A percentile compares a stretch with the other conserved stretches of the same genome.
Evolutionary conservation across 2,113 vertebrate genomes (phyloP).

Genomic region (Aviceda subcristata): DNA sequence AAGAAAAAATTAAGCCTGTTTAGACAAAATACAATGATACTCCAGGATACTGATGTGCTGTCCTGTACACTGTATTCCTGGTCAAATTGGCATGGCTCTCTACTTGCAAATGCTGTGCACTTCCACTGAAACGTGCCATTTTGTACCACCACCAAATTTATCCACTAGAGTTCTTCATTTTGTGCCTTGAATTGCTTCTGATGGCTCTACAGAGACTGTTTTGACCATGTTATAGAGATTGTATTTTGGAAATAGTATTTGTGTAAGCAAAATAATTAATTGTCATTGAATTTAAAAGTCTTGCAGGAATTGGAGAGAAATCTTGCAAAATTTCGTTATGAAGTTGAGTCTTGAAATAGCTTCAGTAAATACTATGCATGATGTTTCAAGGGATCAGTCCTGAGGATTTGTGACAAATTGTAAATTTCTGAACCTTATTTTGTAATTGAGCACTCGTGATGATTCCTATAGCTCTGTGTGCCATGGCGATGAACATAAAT

Average conservation of each 20-base stretch:
- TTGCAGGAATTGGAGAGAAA: background rate
- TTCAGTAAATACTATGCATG: background rate
- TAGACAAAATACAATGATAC: rapidly evolving
- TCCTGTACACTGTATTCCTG: background rate
- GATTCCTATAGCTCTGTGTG: background rate
- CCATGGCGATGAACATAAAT: background rate
- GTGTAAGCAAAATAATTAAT: background rate
- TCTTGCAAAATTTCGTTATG: background rate
- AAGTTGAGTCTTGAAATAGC: background rate
- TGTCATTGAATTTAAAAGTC: background rate
- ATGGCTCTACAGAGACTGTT: background rate
- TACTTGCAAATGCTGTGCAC: background rate
- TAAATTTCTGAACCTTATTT: background rate
- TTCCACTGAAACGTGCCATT: rapidly evolving
- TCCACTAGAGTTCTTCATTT: background rate
- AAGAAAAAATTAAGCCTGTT: background rate
- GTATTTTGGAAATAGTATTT: background rate
- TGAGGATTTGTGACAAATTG: background rate
- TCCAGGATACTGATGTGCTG: background rate
- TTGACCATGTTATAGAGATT: background rate
- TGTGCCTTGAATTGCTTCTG: background rate
- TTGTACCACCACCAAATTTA: background rate
- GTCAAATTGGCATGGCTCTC: rapidly evolving
- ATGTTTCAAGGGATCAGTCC: background rate
- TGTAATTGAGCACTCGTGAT: background rate